Base-by-base conservation (phyloP, 1,140 invertebrate species). In the Pectinophora gossypiella region DNA sequence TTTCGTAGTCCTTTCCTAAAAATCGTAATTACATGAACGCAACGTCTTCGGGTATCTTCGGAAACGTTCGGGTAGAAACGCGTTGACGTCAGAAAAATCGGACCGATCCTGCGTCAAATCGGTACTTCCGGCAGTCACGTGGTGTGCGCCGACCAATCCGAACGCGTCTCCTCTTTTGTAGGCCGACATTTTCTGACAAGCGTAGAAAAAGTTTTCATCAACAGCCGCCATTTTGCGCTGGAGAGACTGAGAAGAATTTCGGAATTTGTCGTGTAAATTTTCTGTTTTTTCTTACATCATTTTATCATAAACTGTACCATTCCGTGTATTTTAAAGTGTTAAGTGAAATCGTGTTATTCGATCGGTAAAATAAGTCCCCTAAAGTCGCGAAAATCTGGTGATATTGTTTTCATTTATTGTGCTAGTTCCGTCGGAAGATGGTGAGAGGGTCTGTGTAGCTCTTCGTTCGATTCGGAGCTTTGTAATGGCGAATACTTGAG, bases 191-290 rank as follows among this genome's bases (percentile, higher is more conserved):
- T 94, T 93, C 92, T 94, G 93, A 95, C 94, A 94, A 94, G 93
- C 93, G 93, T 94, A 95, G 92, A 93, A 94, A 94, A 95, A 95
- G 91, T 94, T 93, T 91, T 94, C 93, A 94, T 94, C 94, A 95
- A 94, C 93, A 95, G 93, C 94, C 93, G 94, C 94, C 94, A 95
- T 95, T 92, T 95, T 95, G 93, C 91, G 90, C 91, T 90, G 90
- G 89, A 90, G 90, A 91, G 91, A 92, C 90, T 91, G 88, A 89
- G 91, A 90, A 89, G 89, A 91, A 91, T 90, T 92, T 91, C 88
- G 88, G 89, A 89, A 89, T 89, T 90, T 91, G 89, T 90, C 89
- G 85, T 88, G 84, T 85, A 89, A 89, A 89, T 89, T 89, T 89
- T 84, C 81, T 85, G 87, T 89, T 85, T 87, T 88, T 89, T 89